Percentiles rank a stretch among this genome's conserved stretches.
Conservation (phyloP, 2,113 vertebrate species). For the Etheostoma cragini region DNA sequence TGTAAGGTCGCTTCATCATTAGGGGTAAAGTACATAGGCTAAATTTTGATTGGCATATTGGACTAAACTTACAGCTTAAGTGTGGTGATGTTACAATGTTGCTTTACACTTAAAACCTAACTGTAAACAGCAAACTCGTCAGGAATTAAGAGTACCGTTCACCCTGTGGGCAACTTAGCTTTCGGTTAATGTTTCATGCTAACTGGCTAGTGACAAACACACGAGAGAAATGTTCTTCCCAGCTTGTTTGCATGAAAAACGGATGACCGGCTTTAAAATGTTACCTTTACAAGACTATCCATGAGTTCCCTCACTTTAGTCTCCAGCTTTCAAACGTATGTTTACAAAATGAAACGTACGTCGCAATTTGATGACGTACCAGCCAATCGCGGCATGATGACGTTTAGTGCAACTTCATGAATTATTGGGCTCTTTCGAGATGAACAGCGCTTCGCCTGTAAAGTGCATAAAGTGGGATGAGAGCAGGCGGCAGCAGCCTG, state of each 20-base stretch:
- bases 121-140: not conserved
- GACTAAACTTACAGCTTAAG: not conserved
- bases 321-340: slow-evolving; percentile 55
- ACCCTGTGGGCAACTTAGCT: not conserved
- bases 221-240: not conserved
- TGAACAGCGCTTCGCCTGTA: no score
- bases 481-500: no score
- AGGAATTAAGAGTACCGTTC: not conserved
- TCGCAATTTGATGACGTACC: slow-evolving; percentile 69
- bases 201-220: not conserved
- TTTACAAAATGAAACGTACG: slow-evolving; percentile 55
- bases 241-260: not conserved
- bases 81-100: not conserved
- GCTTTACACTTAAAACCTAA: not conserved
- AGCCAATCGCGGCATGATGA: slow-evolving; percentile 60
- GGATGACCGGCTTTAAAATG: not conserved
- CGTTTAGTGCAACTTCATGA: not conserved
- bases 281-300: slow-evolving; percentile 80
- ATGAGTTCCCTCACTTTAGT: slow-evolving; percentile 25
- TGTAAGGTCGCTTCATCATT: not conserved
- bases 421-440: not conserved
- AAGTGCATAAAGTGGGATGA: no score
- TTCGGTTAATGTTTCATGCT: slow-evolving; percentile 1
- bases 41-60: not conserved
- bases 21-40: not conserved